Evolutionary conservation across 2,888 invertebrate genomes (phyloP), one percentile per base, ranked within the genome.

Genomic region (Cantharis rufa): DNA sequence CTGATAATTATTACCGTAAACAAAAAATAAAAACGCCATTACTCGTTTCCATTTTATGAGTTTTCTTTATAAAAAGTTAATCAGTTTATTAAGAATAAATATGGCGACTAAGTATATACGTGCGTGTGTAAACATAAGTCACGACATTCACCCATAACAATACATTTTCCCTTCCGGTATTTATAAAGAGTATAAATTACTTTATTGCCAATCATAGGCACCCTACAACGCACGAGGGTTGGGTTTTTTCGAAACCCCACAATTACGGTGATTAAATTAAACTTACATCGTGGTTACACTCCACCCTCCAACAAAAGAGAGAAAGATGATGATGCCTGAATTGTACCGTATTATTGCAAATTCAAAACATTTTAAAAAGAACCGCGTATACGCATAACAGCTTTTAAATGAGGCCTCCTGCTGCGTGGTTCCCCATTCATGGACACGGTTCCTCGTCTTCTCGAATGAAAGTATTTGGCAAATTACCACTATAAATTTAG

Each of bases 401-500:
- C 70, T 70, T 74, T 75, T 76, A 72, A 71, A 64, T 27, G 68
- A 81, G 82, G 82, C 82, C 81, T 82, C 82, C 78, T 72, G 75
- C 73, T 79, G 72, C 71, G 74, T 66, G 74, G 74, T 79, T 75
- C 76, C 18, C 66, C 70, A 69, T 71, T 71, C 75, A 48, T 69
- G 81, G 79, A 81, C 81, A 84, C 82, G 82, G 83, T 85, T 85
- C 84, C 84, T 82, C 79, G 80, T 81, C 80, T 81, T 82, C 48
- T 48, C 48, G 48, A n/a, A 48, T 48, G 48, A 21, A 82, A 81
- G 84, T 85, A 84, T 84, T 84, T 85, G 84, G 84, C 86, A 86
- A 86, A 86, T 86, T 86, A 83, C 84, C 74, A 81, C 83, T 80
- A 85, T 86, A 86, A 86, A 86, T 86, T 83, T 82, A 78, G 76